Conservation (phyloP, 2,113 vertebrate species). For the Helogale parvula region DNA sequence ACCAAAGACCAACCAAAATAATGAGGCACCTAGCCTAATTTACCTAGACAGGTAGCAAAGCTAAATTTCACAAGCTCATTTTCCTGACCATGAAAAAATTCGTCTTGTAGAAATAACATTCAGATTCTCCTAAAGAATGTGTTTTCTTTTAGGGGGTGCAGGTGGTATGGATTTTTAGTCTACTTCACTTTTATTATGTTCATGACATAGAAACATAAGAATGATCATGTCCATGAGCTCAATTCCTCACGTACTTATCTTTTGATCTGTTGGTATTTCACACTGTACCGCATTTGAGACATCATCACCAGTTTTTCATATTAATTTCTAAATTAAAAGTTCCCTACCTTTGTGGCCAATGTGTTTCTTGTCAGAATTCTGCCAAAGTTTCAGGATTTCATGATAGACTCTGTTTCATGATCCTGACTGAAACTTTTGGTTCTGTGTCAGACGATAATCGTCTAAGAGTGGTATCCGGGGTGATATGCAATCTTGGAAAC, state of each 20-base stretch:
- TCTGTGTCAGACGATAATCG: background rate
- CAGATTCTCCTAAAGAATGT: background rate
- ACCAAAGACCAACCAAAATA: slow-evolving; percentile 25
- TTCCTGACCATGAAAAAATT: background rate
- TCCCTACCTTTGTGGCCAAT: background rate
- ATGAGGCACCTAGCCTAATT: background rate
- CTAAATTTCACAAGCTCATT: background rate
- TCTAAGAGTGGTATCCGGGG: background rate
- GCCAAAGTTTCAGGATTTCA: background rate
- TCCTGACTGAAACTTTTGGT: background rate
- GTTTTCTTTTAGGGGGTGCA: background rate
- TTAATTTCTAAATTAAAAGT: slow-evolving; percentile 5
- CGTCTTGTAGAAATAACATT: background rate
- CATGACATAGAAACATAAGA: background rate
- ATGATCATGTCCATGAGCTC: background rate
- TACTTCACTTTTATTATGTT: background rate
- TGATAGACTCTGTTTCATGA: background rate
- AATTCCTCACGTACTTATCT: background rate
- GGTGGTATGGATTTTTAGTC: background rate
- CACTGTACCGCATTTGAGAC: background rate
- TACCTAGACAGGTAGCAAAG: background rate
- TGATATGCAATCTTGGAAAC: background rate
- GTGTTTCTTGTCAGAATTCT: slow-evolving; percentile 36
- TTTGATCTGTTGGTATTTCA: background rate
- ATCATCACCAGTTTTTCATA: background rate